phyloP scores from a whole-genome alignment of 2,113 vertebrate species.

The Protobothrops mucrosquamatus region DNA sequence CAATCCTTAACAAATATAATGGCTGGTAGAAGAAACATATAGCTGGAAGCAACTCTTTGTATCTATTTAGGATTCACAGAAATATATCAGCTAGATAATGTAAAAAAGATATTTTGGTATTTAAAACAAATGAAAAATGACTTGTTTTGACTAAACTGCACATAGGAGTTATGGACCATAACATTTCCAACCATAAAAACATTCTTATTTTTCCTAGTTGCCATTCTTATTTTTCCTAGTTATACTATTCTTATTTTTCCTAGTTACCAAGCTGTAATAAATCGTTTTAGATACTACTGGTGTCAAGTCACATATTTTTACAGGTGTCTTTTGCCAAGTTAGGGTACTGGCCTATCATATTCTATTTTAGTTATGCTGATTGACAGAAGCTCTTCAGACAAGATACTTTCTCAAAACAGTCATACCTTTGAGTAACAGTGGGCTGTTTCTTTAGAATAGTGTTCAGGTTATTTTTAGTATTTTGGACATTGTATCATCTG shows the following conservation, averaged over 20 bases:
- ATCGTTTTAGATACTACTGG: background rate
- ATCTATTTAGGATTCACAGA: background rate
- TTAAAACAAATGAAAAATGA: conserved; percentile 1
- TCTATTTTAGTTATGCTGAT: background rate
- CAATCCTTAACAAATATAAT: conserved; percentile 2
- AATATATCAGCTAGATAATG: background rate
- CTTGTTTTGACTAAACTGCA: background rate
- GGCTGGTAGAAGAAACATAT: conserved; percentile 16
- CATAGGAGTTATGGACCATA: background rate
- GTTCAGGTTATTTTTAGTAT: background rate
- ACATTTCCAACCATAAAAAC: background rate
- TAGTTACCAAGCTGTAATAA: background rate
- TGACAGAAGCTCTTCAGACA: no score
- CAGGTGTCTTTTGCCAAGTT: no score
- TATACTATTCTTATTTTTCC: background rate
- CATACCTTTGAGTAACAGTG: background rate
- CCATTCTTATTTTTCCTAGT: background rate
- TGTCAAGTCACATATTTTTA: background rate
- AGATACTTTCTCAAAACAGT: background rate
- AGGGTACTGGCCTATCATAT: background rate
- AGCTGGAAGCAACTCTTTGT: background rate
- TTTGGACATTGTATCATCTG: background rate
- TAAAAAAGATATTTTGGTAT: background rate
- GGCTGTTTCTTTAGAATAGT: background rate
- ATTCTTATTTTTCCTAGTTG: background rate